These are phyloP conservation scores for Gnathonemus longibarbis DNA, from an alignment of 2,113 vertebrate species.

Conservation along the genomic window DNA sequence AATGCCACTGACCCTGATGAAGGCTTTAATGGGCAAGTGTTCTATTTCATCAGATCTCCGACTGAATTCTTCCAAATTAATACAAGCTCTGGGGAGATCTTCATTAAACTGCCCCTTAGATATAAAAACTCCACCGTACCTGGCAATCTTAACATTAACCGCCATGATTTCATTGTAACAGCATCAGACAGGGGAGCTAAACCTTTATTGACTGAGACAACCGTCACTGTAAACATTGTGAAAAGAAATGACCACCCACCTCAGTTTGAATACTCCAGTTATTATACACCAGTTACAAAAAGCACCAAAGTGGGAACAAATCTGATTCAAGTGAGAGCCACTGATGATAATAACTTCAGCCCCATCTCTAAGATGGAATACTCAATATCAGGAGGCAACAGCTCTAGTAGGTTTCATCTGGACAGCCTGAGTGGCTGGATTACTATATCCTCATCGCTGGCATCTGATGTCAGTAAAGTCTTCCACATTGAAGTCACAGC, in stretches of 20 bases:
- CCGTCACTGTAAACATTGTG: slow-evolving; percentile 81
- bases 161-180: slow-evolving; percentile 89
- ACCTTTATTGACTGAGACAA: slow-evolving; percentile 82
- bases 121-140: slow-evolving; percentile 78
- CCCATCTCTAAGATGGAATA: slow-evolving; percentile 88
- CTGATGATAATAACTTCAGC: slow-evolving; percentile 86
- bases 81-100: slow-evolving; percentile 79
- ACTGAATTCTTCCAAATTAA: slow-evolving; percentile 91
- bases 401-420: slow-evolving; percentile 70
- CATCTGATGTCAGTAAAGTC: slow-evolving; percentile 69
- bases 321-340: slow-evolving; percentile 74
- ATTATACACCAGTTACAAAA: slow-evolving; percentile 90
- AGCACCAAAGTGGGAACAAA: slow-evolving; percentile 82
- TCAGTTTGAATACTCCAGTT: slow-evolving; percentile 62
- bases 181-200: slow-evolving; percentile 81
- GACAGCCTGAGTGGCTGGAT: slow-evolving; percentile 82
- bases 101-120: slow-evolving; percentile 81
- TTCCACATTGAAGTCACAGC: slow-evolving; percentile 74
- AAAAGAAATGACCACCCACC: slow-evolving; percentile 91
- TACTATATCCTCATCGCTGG: slow-evolving; percentile 76
- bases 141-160: slow-evolving; percentile 76
- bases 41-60: slow-evolving; percentile 90
- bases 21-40: slow-evolving; percentile 81
- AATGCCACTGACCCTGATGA: slow-evolving; percentile 82
- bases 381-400: slow-evolving; percentile 66